These are phyloP conservation scores for Trachelus stipa DNA, from an alignment of 2,888 invertebrate species.

Conservation along the genomic window DNA sequence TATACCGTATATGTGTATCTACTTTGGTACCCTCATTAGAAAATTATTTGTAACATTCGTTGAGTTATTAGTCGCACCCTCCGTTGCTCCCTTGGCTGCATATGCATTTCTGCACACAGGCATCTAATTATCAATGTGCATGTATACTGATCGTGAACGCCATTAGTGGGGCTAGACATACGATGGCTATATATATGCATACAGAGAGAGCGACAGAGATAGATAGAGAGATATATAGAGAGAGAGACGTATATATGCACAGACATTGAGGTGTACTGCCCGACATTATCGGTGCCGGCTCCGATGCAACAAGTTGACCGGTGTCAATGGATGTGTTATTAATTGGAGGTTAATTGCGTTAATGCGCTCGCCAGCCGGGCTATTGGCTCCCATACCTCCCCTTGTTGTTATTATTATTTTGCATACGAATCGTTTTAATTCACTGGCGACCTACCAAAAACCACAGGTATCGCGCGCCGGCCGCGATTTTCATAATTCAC, in stretches of 20 bases:
- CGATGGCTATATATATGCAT: slow-evolving; percentile 24
- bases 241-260: slow-evolving; percentile 28
- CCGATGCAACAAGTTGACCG: slow-evolving; percentile 64
- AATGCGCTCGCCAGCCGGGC: slow-evolving; percentile 53
- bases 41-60: slow-evolving; percentile 48
- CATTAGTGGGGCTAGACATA: not conserved
- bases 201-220: slow-evolving; percentile 5
- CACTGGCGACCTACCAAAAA: slow-evolving; percentile 59
- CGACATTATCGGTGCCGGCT: slow-evolving; percentile 54
- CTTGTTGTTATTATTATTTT: slow-evolving; percentile 59
- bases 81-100: not conserved
- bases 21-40: slow-evolving; percentile 28
- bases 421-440: slow-evolving; percentile 57
- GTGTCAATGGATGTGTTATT: slow-evolving; percentile 66
- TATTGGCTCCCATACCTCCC: slow-evolving; percentile 21
- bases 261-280: slow-evolving; percentile 30
- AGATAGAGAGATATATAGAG: slow-evolving; percentile 9
- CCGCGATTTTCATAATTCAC: slow-evolving; percentile 65
- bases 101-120: not conserved
- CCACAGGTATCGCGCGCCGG: slow-evolving; percentile 29
- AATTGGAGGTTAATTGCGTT: slow-evolving; percentile 66
- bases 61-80: slow-evolving; percentile 14
- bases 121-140: not conserved
- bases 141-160: slow-evolving; percentile 2
- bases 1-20: slow-evolving; percentile 9